phyloP scores from a whole-genome alignment of 2,797 vertebrate genomes.

The Mastacembelus armatus region DNA sequence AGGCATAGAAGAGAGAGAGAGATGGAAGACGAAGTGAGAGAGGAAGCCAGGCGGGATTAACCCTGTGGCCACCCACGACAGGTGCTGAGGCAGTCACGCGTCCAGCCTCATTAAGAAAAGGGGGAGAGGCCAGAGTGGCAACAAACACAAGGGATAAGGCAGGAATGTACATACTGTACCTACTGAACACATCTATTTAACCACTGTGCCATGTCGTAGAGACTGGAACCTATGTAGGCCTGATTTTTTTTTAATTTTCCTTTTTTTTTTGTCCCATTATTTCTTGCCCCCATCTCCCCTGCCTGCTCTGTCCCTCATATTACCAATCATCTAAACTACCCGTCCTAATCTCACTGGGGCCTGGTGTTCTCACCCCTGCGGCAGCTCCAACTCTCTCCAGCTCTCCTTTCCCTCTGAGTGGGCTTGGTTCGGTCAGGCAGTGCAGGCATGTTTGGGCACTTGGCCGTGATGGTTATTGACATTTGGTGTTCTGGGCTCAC shows the following conservation, averaged over 20 bases:
- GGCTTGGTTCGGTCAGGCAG: conserved; percentile 19
- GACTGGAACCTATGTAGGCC: conserved; percentile 41
- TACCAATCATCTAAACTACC: background rate
- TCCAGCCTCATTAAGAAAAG: conserved; percentile 81
- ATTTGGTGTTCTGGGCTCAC: conserved; percentile 20
- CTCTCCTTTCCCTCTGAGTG: conserved; percentile 18
- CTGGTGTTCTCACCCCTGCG: background rate
- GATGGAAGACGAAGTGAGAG: conserved; percentile 60
- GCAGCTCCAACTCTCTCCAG: background rate
- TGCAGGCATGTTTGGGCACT: conserved; percentile 19
- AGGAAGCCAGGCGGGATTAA: conserved; percentile 80
- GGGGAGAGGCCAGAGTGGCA: conserved; percentile 71
- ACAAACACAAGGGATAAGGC: conserved; percentile 71
- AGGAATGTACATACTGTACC: conserved; percentile 56
- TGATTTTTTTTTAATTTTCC: conserved; percentile 4
- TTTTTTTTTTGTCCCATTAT: conserved; percentile 7
- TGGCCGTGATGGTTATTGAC: conserved; percentile 46
- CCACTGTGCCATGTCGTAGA: conserved; percentile 16
- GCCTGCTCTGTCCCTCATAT: background rate
- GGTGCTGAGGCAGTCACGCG: conserved; percentile 80
- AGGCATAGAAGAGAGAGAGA: conserved; percentile 67
- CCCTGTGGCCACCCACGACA: conserved; percentile 80
- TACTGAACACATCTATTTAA: conserved; percentile 57
- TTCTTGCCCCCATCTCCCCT: background rate
- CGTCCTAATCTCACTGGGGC: background rate